Base-by-base conservation (phyloP, 1,140 invertebrate species). In the Hylaeus anthracinus region DNA sequence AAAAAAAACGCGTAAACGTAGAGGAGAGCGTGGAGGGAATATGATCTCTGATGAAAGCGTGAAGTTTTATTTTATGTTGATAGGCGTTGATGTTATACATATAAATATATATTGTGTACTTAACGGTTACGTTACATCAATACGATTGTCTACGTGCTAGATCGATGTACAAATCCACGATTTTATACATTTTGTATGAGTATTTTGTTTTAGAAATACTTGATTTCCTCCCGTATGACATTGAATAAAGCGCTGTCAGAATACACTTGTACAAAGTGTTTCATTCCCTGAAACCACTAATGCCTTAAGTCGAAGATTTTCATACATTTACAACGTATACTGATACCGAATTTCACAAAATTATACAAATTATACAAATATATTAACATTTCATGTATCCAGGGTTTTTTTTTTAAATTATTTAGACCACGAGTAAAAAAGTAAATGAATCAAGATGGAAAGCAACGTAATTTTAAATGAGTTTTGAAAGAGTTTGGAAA, bases 171-270 rank as follows among this genome's bases (percentile, higher is more conserved):
- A 91, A 89, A 90, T 88, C 80, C 88, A 51, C 72, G n/a, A 86
- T 91, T 90, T 92, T 91, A 90, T 91, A 87, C 83, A 77, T 88
- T 91, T 88, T 91, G 81, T 86, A 87, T 74, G 86, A 93, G 92
- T 93, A 92, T 93, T 93, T 93, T 93, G 92, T 93, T 92, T 91
- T 92, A 92, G 91, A 92, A 93, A 92, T 93, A 92, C 92, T 93
- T 92, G 74, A 84, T 82, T 85, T 86, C 61, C 75, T 70, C 71
- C 51, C 61, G 45, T 73, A 83, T 77, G 58, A 70, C 63, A 86
- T 74, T 81, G 70, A 86, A 86, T 86, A 86, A 85, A 82, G 37
- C 39, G 61, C 64, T 53, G 26, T 84, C 73, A n/a, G 37, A 53
- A 84, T 80, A 85, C 26, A 26, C 26, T 26, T 53, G 61, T 67